A percentile compares a stretch with the other conserved stretches of the same genome.
phyloP scores from a whole-genome alignment of 1,140 invertebrate species.

The Aphis craccivora region DNA sequence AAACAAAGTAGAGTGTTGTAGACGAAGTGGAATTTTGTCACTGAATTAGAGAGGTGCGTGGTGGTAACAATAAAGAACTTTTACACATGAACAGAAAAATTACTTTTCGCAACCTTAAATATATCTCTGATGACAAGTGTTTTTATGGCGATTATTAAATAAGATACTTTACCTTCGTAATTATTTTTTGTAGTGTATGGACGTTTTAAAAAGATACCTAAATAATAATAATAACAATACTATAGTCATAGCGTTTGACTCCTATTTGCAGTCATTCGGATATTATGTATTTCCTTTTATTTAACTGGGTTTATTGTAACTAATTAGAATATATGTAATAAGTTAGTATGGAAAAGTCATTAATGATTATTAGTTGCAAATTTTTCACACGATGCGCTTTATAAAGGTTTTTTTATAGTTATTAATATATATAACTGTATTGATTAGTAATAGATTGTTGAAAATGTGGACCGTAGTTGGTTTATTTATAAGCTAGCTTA shows the following conservation, averaged over 20 bases:
- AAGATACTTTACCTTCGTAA: no score
- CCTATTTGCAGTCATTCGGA: neutral
- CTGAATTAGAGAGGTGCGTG: neutral
- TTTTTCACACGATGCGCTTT: neutral
- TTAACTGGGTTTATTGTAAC: no score
- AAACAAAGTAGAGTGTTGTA: neutral
- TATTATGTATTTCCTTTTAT: neutral
- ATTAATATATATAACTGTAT: neutral
- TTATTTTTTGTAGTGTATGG: neutral
- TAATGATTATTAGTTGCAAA: neutral
- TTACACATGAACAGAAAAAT: neutral
- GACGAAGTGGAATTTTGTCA: neutral
- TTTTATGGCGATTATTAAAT: neutral
- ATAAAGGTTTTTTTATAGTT: neutral
- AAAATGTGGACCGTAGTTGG: neutral
- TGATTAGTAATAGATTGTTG: rapidly evolving
- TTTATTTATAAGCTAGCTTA: neutral
- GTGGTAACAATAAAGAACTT: neutral
- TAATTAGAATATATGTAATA: neutral
- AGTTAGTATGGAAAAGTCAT: neutral
- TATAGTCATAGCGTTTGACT: neutral
- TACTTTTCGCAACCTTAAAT: neutral
- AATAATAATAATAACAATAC: no score
- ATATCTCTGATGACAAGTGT: neutral
- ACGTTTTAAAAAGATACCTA: neutral